Evolutionary conservation across 2,888 invertebrate genomes (phyloP).

Genomic region (Tachina lurida): DNA sequence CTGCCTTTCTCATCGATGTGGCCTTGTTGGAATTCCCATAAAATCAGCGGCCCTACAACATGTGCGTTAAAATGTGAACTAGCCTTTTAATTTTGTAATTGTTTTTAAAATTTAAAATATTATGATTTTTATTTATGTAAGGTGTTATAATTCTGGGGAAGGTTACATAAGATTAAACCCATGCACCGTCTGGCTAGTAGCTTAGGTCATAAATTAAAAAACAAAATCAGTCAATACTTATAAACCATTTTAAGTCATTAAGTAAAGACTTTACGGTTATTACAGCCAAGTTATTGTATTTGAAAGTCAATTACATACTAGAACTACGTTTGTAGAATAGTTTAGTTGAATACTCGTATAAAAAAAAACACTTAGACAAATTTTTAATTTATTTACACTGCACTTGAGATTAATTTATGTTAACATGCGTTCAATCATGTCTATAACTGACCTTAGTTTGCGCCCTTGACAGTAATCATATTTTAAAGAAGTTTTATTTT

Average conservation of each 20-base stretch:
- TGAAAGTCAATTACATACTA: constrained; percentile 28
- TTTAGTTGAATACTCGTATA: background rate
- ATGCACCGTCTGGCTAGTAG: background rate
- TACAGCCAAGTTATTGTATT: background rate
- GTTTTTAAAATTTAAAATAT: too few species aligned
- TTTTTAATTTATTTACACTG: constrained; percentile 19
- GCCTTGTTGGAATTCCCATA: too few species aligned
- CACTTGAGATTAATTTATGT: background rate
- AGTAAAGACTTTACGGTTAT: background rate
- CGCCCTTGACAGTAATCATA: constrained; percentile 7
- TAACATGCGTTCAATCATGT: constrained; percentile 19
- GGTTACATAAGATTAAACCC: background rate
- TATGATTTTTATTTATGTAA: too few species aligned
- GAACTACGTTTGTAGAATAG: constrained; percentile 25
- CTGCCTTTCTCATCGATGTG: too few species aligned
- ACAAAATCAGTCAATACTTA: background rate
- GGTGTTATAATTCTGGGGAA: too few species aligned
- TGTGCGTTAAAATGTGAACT: too few species aligned
- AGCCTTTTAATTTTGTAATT: too few species aligned
- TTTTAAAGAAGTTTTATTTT: background rate
- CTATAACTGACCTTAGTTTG: constrained; percentile 44
- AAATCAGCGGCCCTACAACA: too few species aligned
- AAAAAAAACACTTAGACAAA: background rate
- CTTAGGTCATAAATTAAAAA: background rate
- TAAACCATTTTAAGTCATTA: background rate